Conservation (phyloP, 2,797 vertebrate genomes). For the Mustela erminea region DNA sequence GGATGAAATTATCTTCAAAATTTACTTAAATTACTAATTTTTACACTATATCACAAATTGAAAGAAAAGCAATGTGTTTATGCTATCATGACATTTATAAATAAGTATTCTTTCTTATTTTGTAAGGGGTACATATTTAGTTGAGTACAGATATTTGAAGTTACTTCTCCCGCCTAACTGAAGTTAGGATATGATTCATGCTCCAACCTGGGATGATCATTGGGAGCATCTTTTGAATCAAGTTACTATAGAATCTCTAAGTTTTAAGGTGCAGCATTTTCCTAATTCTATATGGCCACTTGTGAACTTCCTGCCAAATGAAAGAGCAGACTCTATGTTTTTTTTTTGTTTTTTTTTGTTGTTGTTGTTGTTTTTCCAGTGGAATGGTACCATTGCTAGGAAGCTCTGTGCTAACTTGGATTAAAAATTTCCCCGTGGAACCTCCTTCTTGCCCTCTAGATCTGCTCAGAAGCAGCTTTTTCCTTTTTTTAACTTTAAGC, state of each 20-base stretch:
- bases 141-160: not conserved
- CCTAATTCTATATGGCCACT: not conserved
- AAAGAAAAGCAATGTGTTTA: not conserved
- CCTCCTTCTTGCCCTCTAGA: not conserved
- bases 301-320: not conserved
- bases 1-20: not conserved
- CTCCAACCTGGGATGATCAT: no score
- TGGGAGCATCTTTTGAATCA: not conserved
- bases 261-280: not conserved
- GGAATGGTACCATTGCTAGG: not conserved
- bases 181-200: not conserved
- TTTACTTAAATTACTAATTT: not conserved
- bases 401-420: not conserved
- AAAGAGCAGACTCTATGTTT: not conserved
- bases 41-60: not conserved
- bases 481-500: not conserved
- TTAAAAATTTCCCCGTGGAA: not conserved
- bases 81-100: not conserved
- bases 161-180: not conserved
- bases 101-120: not conserved
- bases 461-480: not conserved
- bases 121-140: fast-evolving
- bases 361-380: fast-evolving
- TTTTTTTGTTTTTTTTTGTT: no score
- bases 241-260: not conserved